Conservation (phyloP, 2,888 invertebrate genomes). For the Norana najaformis region DNA sequence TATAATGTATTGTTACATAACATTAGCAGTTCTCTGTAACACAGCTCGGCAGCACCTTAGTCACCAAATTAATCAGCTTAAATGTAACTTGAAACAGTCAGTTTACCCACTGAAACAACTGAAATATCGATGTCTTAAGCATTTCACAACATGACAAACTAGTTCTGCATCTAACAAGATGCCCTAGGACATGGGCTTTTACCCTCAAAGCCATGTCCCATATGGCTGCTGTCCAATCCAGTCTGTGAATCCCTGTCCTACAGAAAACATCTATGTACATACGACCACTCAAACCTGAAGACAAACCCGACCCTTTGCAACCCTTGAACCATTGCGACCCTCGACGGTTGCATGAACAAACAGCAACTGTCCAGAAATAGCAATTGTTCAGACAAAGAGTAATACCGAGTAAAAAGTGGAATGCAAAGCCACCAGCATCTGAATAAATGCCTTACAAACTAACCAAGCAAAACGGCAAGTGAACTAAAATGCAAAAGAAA, state of each 20-base stretch:
- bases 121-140: not conserved
- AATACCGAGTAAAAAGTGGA: conserved; percentile 5
- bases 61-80: not conserved
- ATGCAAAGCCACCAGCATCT: conserved; percentile 13
- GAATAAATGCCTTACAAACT: not conserved
- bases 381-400: conserved; percentile 13
- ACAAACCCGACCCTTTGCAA: not conserved
- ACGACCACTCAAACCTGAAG: not conserved
- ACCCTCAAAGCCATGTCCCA: not conserved
- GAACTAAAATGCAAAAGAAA: conserved; percentile 13
- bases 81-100: not conserved
- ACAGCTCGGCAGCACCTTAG: not conserved
- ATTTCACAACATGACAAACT: not conserved
- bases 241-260: not conserved
- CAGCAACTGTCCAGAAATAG: conserved; percentile 13
- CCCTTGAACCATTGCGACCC: not conserved
- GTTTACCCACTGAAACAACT: not conserved
- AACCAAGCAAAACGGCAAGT: conserved; percentile 1
- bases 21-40: not conserved
- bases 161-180: not conserved
- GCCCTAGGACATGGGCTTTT: not conserved
- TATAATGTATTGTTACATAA: not conserved
- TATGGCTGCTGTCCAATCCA: not conserved
- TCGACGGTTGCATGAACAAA: conserved; percentile 13
- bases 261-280: not conserved